Percentiles rank a stretch among this genome's conserved stretches.
Conservation (phyloP, 2,113 vertebrate species). For the Cardinalis cardinalis region DNA sequence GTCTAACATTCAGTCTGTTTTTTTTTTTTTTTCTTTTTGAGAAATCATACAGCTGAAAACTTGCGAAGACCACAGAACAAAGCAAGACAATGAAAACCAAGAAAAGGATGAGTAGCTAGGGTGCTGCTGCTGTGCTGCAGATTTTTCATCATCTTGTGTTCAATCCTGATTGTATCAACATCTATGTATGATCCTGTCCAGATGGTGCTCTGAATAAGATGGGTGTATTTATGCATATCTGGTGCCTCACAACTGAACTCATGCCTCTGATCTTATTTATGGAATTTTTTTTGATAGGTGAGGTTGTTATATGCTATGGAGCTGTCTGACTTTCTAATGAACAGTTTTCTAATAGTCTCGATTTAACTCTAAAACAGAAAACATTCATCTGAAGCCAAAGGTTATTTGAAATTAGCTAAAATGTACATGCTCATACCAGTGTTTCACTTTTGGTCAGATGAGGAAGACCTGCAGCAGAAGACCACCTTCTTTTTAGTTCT, state of each 20-base stretch:
- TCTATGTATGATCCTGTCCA: background rate
- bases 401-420: background rate
- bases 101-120: background rate
- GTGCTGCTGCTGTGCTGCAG: background rate
- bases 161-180: background rate
- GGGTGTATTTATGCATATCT: background rate
- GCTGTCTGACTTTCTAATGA: background rate
- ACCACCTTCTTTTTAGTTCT: background rate
- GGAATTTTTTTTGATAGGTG: background rate
- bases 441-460: background rate
- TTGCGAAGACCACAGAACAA: background rate
- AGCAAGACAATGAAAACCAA: background rate
- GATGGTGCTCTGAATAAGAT: rapidly evolving
- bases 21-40: background rate
- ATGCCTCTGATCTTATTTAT: background rate
- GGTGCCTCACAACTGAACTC: background rate
- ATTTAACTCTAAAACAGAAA: background rate
- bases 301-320: background rate
- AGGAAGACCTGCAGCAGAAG: background rate
- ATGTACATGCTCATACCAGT: background rate
- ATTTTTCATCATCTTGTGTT: background rate
- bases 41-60: background rate
- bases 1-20: background rate
- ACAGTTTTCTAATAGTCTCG: background rate
- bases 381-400: background rate